Evolutionary conservation across 2,797 vertebrate genomes (phyloP).

Genomic region (Menidia menidia): DNA sequence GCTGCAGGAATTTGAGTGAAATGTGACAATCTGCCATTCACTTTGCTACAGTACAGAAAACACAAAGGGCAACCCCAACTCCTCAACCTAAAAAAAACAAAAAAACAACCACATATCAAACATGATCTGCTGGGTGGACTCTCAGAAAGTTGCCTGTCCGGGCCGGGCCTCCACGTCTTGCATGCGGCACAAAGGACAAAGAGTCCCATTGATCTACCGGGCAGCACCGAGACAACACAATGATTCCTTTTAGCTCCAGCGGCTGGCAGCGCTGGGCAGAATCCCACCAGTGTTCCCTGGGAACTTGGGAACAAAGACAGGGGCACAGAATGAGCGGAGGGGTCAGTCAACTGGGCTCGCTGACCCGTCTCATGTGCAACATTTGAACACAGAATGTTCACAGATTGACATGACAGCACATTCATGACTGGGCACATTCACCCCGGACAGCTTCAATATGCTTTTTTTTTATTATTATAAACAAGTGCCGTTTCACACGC

Average conservation of each 20-base stretch:
- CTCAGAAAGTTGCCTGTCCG: conserved; percentile 38
- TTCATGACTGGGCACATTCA: conserved; percentile 60
- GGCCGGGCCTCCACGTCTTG: conserved; percentile 42
- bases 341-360: conserved; percentile 64
- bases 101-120: neutral
- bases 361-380: conserved; percentile 55
- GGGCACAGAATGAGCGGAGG: conserved; percentile 61
- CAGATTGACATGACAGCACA: neutral
- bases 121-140: conserved; percentile 33
- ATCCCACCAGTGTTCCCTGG: conserved; percentile 74
- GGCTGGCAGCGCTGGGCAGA: conserved; percentile 72
- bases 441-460: conserved; percentile 38
- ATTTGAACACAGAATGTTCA: conserved; percentile 30
- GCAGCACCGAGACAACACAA: conserved; percentile 74
- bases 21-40: conserved; percentile 35
- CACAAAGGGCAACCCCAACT: conserved; percentile 17
- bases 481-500: conserved; percentile 35
- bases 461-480: conserved; percentile 31
- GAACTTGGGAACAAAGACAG: conserved; percentile 68
- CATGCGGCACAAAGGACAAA: conserved; percentile 69
- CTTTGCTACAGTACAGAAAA: conserved; percentile 33
- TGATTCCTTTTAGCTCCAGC: conserved; percentile 74
- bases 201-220: conserved; percentile 70
- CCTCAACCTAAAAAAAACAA: no score
- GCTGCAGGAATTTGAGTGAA: conserved; percentile 25